Evolutionary conservation across 1,140 invertebrate species (phyloP).

Genomic region (Paraescarpia echinospica): DNA sequence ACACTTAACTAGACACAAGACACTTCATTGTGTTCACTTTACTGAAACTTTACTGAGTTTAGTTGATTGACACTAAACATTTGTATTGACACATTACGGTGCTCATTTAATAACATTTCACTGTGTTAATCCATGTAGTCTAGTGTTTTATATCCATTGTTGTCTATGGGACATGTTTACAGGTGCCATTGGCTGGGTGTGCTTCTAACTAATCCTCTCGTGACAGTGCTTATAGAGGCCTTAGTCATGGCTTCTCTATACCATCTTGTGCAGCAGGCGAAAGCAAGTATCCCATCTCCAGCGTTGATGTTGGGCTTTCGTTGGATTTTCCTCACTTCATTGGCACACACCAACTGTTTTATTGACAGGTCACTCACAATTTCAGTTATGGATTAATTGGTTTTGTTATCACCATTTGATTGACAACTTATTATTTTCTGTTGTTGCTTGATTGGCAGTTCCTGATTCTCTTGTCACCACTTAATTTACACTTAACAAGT

Average conservation of each 20-base stretch:
- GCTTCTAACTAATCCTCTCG: neutral
- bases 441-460: neutral
- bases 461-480: neutral
- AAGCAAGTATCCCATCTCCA: neutral
- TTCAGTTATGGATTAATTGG: neutral
- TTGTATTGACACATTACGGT: neutral
- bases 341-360: neutral
- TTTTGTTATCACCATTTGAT: neutral
- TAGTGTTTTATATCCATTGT: neutral
- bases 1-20: no score
- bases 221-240: neutral
- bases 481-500: neutral
- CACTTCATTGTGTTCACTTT: neutral
- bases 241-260: slow-evolving; percentile 12
- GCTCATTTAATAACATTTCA: neutral
- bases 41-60: no score
- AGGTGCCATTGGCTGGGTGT: neutral
- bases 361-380: neutral
- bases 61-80: neutral
- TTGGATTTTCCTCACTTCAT: neutral
- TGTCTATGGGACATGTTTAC: neutral
- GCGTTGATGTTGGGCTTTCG: neutral
- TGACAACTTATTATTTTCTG: neutral
- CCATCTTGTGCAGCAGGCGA: slow-evolving; percentile 20
- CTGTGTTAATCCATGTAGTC: neutral